Base-by-base conservation (phyloP, 2,113 vertebrate species). In the Recurvirostra avosetta region DNA sequence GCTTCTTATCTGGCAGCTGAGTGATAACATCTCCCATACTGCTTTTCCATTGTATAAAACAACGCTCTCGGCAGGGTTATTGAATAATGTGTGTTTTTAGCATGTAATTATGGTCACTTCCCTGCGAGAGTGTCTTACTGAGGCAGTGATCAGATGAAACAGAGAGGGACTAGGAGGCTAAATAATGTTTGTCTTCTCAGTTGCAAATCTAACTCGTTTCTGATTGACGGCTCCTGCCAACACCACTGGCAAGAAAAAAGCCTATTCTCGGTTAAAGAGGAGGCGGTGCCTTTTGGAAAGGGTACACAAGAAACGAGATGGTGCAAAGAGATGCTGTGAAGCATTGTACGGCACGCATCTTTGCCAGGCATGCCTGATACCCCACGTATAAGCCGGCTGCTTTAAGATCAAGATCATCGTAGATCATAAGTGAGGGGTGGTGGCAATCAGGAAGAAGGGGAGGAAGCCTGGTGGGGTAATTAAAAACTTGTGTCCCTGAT, bases 311-410 rank as follows among this genome's bases (percentile, higher is more conserved):
- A 67, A 73, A 43, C 47, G 56, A 12, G 5, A 15, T 17, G 22
- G 11, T 23, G 52, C 63, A 23, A n/a, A 61, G 36, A 65, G 38
- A 38, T 34, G 43, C 20, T 49, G 41, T 29, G 50, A 63, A 58
- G 29, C 49, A 30, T 6, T 0, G 0, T 23, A 9, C 14, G 38
- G 45, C 3, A 2, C 3, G 30, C 11, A 21, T 45, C 71, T 83
- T 29, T 18, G 36, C 36, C 66, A 92, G 52, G 45, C 38, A 20
- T 38, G 41, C 43, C 68, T 55, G 41, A 47, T 53, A 43, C 10
- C 25, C 23, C 2, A 0, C 4, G 36, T 18, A 12, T 56, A 27
- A 77, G 4, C 67, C 25, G 65, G 30, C 27, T 83, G 41, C 34
- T 88, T 78, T 32, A 41, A 74, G 66, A 65, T 47, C 40, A 63